Evolutionary conservation across 2,888 invertebrate species (phyloP), one percentile per base, ranked within the genome.

Genomic region (Bellardia bayeri): DNA sequence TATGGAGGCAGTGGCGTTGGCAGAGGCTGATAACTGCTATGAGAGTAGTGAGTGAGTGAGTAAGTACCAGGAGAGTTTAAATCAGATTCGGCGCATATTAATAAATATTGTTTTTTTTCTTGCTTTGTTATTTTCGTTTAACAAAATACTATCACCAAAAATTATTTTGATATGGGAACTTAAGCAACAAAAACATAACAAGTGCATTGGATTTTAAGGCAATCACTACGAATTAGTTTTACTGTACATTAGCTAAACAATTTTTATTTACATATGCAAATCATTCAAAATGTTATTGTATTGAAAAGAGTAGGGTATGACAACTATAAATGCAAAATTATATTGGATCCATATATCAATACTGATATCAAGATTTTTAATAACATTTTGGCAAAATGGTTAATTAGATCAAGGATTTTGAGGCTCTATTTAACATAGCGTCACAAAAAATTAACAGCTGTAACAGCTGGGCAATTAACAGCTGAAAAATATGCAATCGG

Each of bases 21-120:
- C 74, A 58, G 58, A 58, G 45, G 13, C 61, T 14, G 9, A 79
- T 74, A 74, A 72, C 74, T 80, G 42, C 66, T 54, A 45, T 76
- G 13, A 30, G 45, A 63, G 76, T 13, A 69, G 56, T 61, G n/a
- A n/a, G 54, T 72, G n/a, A 33, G 6, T 69, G 79, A 71, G 33
- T 68, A 66, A 80, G 37, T 56, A 45, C 37, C 37, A 42, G 45
- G 1, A 56, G 30, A 82, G 33, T 81, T 64, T 8, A 71, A 79
- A 64, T 63, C 54, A 74, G 86, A 83, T 87, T 87, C 86, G 86
- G 80, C 83, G 86, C 86, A 82, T 49, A 80, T 69, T 75, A 61
- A 33, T 16, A 42, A 66, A 61, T 30, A 2, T 23, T 40, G 37
- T 75, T 5, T 37, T 66, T 66, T 54, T 37, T 7, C 14, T 16